Conservation (phyloP, 1,140 invertebrate species). For the Philopotamus ludificatus region DNA sequence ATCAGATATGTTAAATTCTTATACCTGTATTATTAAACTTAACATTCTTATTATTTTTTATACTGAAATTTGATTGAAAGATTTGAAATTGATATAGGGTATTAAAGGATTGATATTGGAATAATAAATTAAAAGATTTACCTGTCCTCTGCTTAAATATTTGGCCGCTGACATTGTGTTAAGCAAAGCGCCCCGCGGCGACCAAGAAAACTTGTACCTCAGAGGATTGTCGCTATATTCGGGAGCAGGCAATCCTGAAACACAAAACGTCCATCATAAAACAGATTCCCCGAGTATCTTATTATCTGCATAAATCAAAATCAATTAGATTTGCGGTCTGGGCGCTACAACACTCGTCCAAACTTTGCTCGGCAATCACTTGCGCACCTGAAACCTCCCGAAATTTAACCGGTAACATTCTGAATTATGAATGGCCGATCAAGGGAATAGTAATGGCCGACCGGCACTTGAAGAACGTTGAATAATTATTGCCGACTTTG, state of each 20-base stretch:
- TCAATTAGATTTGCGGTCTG: too few species aligned
- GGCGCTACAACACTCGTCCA: too few species aligned
- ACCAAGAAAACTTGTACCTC: slow-evolving; percentile 98
- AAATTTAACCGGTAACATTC: not conserved
- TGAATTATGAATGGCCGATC: slow-evolving; percentile 4
- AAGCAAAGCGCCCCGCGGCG: slow-evolving; percentile 83
- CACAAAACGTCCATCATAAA: slow-evolving; percentile 8
- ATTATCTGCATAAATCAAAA: not conserved
- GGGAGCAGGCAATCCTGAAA: slow-evolving; percentile 79
- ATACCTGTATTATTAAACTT: too few species aligned
- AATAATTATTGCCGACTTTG: not conserved
- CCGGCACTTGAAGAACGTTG: not conserved
- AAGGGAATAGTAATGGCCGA: not conserved
- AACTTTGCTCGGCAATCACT: too few species aligned
- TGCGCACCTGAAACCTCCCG: too few species aligned
- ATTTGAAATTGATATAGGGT: too few species aligned
- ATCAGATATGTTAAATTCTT: too few species aligned
- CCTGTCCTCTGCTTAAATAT: slow-evolving; percentile 82
- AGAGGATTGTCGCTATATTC: slow-evolving; percentile 93
- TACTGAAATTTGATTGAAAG: too few species aligned
- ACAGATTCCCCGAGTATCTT: not conserved
- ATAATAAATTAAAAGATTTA: slow-evolving; percentile 48
- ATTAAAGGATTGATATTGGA: too few species aligned
- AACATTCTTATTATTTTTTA: too few species aligned
- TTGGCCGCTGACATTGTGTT: slow-evolving; percentile 88